Evolutionary conservation across 2,113 vertebrate genomes (phyloP), one percentile per base, ranked within the genome.

Genomic region (Percopsis transmontana): DNA sequence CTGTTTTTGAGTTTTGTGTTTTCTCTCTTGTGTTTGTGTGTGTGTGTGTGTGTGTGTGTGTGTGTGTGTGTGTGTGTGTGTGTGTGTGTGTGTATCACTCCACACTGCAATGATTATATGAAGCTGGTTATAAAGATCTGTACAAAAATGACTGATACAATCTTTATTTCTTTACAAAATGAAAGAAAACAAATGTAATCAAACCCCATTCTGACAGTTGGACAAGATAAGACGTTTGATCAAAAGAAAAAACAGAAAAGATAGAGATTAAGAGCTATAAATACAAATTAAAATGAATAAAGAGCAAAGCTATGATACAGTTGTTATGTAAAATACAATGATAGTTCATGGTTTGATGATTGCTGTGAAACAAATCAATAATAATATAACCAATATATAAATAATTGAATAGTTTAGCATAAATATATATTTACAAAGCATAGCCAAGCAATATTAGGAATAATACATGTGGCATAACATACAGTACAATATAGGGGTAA

Each of bases 131-230:
- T 74, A 57, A 9, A 33, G 39, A 62, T 38, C 48, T 62, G 5
- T 53, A 19, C 44, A 63, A 45, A 27, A 47, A 19, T 40, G 62
- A 14, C 44, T 33, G 57, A 77, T n/a, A 27, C 63, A 75, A 52
- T 2, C 58, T 77, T 81, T 73, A 81, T 80, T 83, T 65, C 4
- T 40, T 57, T 54, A 24, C 23, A 64, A 68, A 75, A 66, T 11
- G 0, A 1, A 58, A 68, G 64, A 14, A 44, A 44, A 77, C 13
- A 70, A 55, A 20, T 44, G 77, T 58, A 39, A 82, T 33, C 27
- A 45, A 45, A 13, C 42, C 15, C 3, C 12, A 12, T 45, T 13
- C 15, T 12, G 3, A 45, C 12, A 45, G 15, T 14, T 14, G 42
- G 1, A 14, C 7, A 16, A 45, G 3, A 13, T 45, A 13, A 12